Conservation (phyloP, 2,113 vertebrate species). For the Catharus bicknelli region DNA sequence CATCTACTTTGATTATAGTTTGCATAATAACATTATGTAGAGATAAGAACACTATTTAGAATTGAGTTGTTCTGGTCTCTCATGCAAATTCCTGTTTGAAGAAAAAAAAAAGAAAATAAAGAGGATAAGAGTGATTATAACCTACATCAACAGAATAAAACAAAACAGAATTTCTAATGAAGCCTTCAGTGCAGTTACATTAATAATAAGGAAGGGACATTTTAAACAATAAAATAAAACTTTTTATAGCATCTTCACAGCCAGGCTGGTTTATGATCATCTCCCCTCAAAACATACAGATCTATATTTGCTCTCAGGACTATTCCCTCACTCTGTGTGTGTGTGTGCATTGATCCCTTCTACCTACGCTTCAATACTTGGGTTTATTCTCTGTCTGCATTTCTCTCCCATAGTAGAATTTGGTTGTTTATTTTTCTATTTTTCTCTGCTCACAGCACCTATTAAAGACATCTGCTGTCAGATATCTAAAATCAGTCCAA, state of each 20-base stretch:
- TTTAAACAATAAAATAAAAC: background rate
- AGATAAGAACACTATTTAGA: background rate
- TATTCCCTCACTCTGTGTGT: background rate
- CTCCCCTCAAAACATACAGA: background rate
- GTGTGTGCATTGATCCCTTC: background rate
- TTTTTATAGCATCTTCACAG: background rate
- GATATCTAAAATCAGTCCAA: background rate
- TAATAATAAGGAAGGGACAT: background rate
- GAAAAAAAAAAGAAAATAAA: background rate
- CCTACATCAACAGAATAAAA: background rate
- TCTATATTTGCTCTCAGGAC: background rate
- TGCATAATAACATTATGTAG: background rate
- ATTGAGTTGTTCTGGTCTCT: background rate
- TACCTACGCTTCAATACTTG: background rate
- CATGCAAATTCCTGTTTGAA: background rate
- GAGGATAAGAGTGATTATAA: background rate
- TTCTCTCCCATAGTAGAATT: background rate
- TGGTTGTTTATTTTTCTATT: background rate
- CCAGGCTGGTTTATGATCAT: background rate
- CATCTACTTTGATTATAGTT: slow-evolving; percentile 15
- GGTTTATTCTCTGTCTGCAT: background rate
- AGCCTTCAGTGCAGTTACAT: background rate
- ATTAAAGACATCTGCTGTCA: background rate
- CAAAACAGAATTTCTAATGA: background rate
- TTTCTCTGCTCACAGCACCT: background rate